Evolutionary conservation across 2,888 invertebrate genomes (phyloP), one percentile per base, ranked within the genome.

Genomic region (Troides aeacus): DNA sequence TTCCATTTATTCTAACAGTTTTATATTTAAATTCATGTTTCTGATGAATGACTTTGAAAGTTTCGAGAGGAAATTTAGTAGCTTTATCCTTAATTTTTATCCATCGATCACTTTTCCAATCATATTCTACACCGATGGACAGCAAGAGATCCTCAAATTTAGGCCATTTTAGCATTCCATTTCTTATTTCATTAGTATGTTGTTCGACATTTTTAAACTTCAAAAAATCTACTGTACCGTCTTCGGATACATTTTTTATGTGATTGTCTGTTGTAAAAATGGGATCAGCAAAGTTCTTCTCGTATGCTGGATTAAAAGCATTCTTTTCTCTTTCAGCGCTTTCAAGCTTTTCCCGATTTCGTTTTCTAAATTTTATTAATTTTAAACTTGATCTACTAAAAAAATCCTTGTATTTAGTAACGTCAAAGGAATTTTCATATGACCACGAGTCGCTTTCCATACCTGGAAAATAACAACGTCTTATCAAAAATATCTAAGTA

Each of bases 81-180:
- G 78, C 69, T 83, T 89, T 90, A 62, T 80, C 79, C 77, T 86
- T 90, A 0, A 90, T 83, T 86, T 92, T 92, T 69, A 92, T 86
- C 92, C 92, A 92, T 72, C 90, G 80, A 67, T 92, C 92, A 72
- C 90, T 92, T 79, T 91, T 92, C 92, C 92, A 92, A 72, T 92
- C 92, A 70, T 92, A 92, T 76, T 80, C 85, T 72, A 84, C 88
- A 6, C 92, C 92, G 74, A 91, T 87, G 62, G 82, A 84, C 76
- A 85, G 74, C 70, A 92, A 76, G 39, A 92, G 85, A 36, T 92
- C 90, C 75, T 92, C 84, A 74, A 92, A 92, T 77, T 85, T 91
- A 23, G 92, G 92, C 92, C 92, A 92, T 58, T 69, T 64, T 8
- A 42, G 62, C 50, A 42, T 30, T 42, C 66, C 65, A 59, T 66